phyloP scores from a whole-genome alignment of 2,113 vertebrate species.

The Paramormyrops kingsleyae region DNA sequence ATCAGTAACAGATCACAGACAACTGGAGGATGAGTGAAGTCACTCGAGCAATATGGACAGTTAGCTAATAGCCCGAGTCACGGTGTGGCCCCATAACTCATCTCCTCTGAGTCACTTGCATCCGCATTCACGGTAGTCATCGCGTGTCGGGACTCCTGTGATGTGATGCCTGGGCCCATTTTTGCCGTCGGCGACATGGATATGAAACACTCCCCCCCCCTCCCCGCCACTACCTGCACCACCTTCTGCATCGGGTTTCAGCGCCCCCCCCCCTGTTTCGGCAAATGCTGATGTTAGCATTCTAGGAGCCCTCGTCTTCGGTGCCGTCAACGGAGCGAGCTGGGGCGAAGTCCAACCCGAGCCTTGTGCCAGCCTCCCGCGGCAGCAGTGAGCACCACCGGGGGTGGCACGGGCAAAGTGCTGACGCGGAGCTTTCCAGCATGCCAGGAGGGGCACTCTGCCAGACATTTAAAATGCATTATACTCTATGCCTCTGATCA shows the following conservation, averaged over 20 bases:
- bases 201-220: conserved; percentile 32
- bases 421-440: background rate
- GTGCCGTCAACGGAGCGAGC: background rate
- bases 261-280: conserved; percentile 8
- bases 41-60: background rate
- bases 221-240: conserved; percentile 23
- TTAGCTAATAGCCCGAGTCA: background rate
- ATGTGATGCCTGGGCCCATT: background rate
- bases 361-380: background rate
- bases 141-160: background rate
- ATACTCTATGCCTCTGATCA: background rate
- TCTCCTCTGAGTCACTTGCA: background rate
- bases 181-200: conserved; percentile 33
- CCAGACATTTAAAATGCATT: background rate
- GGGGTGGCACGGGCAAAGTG: background rate
- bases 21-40: background rate
- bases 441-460: background rate
- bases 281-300: conserved; percentile 74
- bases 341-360: background rate
- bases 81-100: background rate
- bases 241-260: background rate
- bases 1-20: conserved; percentile 24
- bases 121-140: background rate
- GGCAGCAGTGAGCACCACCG: background rate
- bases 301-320: conserved; percentile 51